Base-by-base conservation (phyloP, 2,797 vertebrate species). In the Crocidura indochinensis region DNA sequence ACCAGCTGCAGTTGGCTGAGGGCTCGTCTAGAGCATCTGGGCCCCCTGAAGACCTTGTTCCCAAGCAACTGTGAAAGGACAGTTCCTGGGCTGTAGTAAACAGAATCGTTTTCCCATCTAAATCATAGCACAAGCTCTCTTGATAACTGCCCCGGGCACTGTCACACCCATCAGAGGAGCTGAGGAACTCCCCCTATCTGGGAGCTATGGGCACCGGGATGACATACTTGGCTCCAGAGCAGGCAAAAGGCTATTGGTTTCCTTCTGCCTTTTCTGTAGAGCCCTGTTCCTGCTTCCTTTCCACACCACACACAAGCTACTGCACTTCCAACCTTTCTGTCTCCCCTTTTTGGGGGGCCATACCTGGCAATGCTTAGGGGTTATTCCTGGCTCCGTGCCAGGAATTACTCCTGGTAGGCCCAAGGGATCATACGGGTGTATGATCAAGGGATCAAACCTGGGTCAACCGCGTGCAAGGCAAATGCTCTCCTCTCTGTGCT, bases 101-200 rank as follows among this genome's bases (percentile, higher is more conserved):
- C 75, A 67, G 77, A 78, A 91, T 84, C 91, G 90, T 29, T 79
- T 94, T 91, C 84, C 75, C 80, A 82, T 81, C 94, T 51, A 88
- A 79, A 90, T 87, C 94, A 88, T 77, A 86, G 92, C 72, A 78
- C 14, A 74, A 69, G 77, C 11, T 20, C 56, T 11, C 92, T 88
- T 88, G 81, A 77, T 74, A 93, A 64, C 84, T 74, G 53, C 87
- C 90, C 67, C 51, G 62, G 76, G 75, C 78, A 74, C 56, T 76
- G 80, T 89, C 80, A 87, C 81, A 91, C 29, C 60, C 76, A 89
- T 88, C 82, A 95, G 85, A 68, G 56, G 87, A 72, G 44, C 56
- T 83, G 92, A 94, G 93, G 80, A 84, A 76, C 75, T 31, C 68
- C 3, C 46, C 22, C 29, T 11, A 29, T 38, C 10, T 79, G n/a